These are phyloP conservation scores for Aleiodes alternator DNA, from an alignment of 2,888 invertebrate species.

Conservation along the genomic window DNA sequence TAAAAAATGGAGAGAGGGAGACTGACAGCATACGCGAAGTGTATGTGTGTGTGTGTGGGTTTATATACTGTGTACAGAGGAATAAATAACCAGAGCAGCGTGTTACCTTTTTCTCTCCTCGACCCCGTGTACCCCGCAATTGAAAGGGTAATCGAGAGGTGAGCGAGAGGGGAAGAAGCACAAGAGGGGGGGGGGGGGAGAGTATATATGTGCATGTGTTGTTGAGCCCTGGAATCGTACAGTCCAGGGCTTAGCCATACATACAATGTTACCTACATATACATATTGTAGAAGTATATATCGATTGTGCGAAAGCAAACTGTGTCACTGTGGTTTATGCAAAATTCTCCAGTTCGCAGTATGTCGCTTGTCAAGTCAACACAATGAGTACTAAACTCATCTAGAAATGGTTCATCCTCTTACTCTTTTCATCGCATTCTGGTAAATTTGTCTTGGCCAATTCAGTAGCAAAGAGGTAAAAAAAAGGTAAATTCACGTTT, in stretches of 20 bases:
- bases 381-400: constrained; percentile 52
- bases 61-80: too few species aligned
- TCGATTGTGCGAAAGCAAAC: constrained; percentile 61
- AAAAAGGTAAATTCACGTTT: too few species aligned
- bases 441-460: neutral
- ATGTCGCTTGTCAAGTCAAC: constrained; percentile 58
- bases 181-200: neutral
- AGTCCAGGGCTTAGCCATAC: constrained; percentile 24
- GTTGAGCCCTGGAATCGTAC: neutral
- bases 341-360: constrained; percentile 51
- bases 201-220: neutral
- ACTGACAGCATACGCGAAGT: constrained; percentile 15
- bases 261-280: constrained; percentile 46
- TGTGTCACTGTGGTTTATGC: constrained; percentile 62
- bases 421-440: neutral
- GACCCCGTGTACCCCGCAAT: constrained; percentile 6
- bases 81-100: constrained; percentile 38
- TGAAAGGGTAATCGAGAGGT: constrained; percentile 10
- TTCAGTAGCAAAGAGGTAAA: neutral
- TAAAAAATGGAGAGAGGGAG: too few species aligned
- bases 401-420: constrained; percentile 13
- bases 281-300: constrained; percentile 52
- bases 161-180: constrained; percentile 17
- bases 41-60: neutral
- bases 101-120: constrained; percentile 18